These are phyloP conservation scores for Conus canariensis DNA, from an alignment of 2,888 invertebrate species.

Conservation along the genomic window DNA sequence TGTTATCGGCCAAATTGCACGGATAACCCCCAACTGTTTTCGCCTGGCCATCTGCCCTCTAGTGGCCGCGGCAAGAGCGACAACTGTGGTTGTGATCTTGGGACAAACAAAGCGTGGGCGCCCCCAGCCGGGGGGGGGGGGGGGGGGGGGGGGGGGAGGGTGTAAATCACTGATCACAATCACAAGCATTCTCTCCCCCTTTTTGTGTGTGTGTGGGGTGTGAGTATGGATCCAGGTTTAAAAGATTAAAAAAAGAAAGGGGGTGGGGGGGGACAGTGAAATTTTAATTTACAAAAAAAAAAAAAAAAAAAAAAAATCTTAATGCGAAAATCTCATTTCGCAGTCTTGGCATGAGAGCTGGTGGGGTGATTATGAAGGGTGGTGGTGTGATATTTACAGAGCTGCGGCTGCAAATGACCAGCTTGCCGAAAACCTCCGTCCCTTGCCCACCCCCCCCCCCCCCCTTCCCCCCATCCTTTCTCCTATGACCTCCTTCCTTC, in stretches of 20 bases:
- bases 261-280: not conserved
- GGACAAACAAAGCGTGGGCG: conserved; percentile 35
- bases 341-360: not conserved
- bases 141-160: not conserved
- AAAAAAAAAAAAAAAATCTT: conserved; percentile 11
- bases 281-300: not conserved
- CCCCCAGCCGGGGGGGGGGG: no score
- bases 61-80: conserved; percentile 18
- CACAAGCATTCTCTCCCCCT: conserved; percentile 1
- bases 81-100: conserved; percentile 43
- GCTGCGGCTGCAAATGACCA: conserved; percentile 8
- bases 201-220: conserved; percentile 20
- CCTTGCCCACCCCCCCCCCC: no score
- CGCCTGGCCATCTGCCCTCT: conserved; percentile 41
- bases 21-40: conserved; percentile 41
- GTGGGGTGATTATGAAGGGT: not conserved
- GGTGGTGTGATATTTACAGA: not conserved
- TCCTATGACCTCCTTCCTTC: no score
- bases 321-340: conserved; percentile 8
- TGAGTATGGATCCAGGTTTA: not conserved
- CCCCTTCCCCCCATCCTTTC: no score
- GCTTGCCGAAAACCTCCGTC: not conserved
- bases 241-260: not conserved
- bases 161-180: conserved; percentile 42
- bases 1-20: conserved; percentile 42